Percentiles rank a stretch among this genome's conserved stretches.
Evolutionary conservation across 2,797 vertebrate species (phyloP).

Genomic region (Limnodromus scolopaceus): DNA sequence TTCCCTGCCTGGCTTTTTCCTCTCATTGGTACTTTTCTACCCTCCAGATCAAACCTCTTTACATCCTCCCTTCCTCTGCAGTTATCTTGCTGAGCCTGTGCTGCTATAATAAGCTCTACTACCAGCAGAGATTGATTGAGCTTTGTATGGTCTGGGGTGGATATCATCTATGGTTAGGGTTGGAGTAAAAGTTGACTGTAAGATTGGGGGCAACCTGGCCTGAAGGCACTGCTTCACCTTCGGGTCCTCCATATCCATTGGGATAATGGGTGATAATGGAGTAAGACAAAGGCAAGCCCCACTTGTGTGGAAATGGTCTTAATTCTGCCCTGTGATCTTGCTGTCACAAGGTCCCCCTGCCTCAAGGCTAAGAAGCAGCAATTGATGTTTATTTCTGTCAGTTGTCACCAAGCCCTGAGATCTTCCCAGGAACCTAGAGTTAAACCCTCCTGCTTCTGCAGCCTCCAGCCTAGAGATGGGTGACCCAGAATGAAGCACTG

Average conservation of each 20-base stretch:
- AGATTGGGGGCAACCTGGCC: neutral
- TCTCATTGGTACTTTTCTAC: neutral
- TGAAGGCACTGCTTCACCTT: neutral
- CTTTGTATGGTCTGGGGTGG: neutral
- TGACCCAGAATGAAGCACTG: neutral
- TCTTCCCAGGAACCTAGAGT: neutral
- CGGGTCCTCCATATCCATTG: neutral
- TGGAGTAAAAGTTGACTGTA: neutral
- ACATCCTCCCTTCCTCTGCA: neutral
- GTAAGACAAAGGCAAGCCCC: neutral
- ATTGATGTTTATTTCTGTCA: neutral
- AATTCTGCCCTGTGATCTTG: neutral
- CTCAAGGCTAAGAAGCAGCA: neutral
- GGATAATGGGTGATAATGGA: neutral
- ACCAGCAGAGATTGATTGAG: neutral
- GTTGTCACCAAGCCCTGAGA: neutral
- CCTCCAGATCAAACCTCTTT: neutral
- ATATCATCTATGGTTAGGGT: neutral
- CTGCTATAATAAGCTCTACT: neutral
- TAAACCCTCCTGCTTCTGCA: neutral
- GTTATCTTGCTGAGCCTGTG: constrained; percentile 1
- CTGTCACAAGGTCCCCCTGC: neutral
- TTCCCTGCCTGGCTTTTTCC: neutral
- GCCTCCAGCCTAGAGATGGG: neutral
- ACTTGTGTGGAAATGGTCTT: neutral